phyloP scores from a whole-genome alignment of 2,888 invertebrate species.

The Agonum fuliginosum region DNA sequence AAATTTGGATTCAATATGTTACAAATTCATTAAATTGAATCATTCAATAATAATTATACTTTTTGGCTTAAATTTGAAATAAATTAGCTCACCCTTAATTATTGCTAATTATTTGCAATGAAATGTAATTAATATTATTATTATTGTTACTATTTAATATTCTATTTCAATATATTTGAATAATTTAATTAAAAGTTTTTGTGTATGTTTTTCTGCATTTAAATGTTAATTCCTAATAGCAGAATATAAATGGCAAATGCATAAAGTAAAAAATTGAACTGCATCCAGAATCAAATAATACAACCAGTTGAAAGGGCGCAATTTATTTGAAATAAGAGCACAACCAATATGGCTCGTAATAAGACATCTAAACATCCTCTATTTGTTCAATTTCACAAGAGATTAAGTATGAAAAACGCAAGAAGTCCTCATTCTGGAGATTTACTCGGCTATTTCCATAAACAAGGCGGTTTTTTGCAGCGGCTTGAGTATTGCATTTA shows the following conservation, averaged over 20 bases:
- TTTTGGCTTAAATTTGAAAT: constrained; percentile 8
- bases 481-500: constrained; percentile 49
- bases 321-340: constrained; percentile 41
- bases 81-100: constrained; percentile 18
- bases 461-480: constrained; percentile 46
- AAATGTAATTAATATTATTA: constrained; percentile 40
- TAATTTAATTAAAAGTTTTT: constrained; percentile 28
- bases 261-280: constrained; percentile 39
- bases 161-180: background rate
- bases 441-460: constrained; percentile 55
- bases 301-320: constrained; percentile 30
- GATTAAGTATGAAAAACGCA: constrained; percentile 49
- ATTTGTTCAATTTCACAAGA: constrained; percentile 56
- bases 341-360: constrained; percentile 45
- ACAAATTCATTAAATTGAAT: constrained; percentile 20
- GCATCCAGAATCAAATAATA: constrained; percentile 27
- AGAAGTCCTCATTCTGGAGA: constrained; percentile 46
- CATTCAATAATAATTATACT: background rate
- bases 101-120: constrained; percentile 34
- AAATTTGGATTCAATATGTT: constrained; percentile 30
- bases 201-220: background rate
- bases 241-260: background rate
- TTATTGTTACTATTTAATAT: constrained; percentile 25
- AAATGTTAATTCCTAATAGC: constrained; percentile 8
- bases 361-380: constrained; percentile 38